Conservation (phyloP, 2,113 vertebrate species). For the Sinocyclocheilus rhinocerous region DNA sequence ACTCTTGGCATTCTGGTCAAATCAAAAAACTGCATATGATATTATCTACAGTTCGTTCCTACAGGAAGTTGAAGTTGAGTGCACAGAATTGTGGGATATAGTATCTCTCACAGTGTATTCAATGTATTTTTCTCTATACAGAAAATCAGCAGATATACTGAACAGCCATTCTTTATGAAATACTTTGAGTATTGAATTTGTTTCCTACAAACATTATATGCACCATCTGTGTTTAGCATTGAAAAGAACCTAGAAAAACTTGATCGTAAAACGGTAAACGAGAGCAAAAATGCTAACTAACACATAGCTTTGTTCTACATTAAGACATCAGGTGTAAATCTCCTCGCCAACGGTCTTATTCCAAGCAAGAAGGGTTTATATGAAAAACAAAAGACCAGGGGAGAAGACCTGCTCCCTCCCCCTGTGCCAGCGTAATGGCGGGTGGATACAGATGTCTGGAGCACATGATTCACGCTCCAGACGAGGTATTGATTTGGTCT, state of each 20-base stretch:
- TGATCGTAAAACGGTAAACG: background rate
- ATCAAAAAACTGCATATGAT: background rate
- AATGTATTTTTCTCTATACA: background rate
- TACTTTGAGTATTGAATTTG: background rate
- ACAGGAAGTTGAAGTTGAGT: background rate
- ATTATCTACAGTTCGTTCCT: too few species aligned
- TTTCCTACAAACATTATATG: background rate
- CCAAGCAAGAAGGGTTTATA: slow-evolving; percentile 1
- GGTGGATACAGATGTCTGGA: slow-evolving; percentile 64
- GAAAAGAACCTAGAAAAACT: background rate
- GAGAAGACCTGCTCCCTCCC: slow-evolving; percentile 59
- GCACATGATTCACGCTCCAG: slow-evolving; percentile 66
- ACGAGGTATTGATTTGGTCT: slow-evolving; percentile 71
- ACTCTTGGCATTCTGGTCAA: background rate
- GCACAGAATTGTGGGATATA: background rate
- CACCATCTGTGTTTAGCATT: background rate
- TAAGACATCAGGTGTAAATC: slow-evolving; percentile 23
- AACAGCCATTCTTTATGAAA: background rate
- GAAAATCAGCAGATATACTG: background rate
- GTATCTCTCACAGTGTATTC: background rate
- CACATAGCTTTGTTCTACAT: background rate
- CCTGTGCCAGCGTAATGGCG: slow-evolving; percentile 65
- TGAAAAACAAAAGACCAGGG: slow-evolving; percentile 33
- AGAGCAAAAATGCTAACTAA: slow-evolving; percentile 2
- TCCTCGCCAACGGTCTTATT: background rate